A percentile compares a stretch with the other conserved stretches of the same genome.
Evolutionary conservation across 2,888 invertebrate genomes (phyloP).

Genomic region (Oligia fasciuncula): DNA sequence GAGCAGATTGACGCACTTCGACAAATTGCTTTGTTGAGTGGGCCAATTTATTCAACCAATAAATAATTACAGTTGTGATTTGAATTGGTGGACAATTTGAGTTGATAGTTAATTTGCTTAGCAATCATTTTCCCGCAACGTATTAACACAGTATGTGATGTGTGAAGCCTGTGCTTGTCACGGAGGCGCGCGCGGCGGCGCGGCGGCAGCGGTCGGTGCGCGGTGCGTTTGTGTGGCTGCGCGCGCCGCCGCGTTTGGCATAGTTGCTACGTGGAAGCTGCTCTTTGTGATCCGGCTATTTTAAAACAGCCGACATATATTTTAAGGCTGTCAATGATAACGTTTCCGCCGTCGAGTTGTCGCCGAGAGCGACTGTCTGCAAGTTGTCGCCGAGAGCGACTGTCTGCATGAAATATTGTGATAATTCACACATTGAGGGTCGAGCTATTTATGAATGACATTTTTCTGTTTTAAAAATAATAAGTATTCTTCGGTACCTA

Average conservation of each 20-base stretch:
- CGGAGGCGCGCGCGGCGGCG: too few relatives aligned
- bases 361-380: slow-evolving; percentile 13
- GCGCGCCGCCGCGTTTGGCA: slow-evolving; percentile 60
- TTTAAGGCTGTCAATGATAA: slow-evolving; percentile 66
- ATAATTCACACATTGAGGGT: slow-evolving; percentile 43
- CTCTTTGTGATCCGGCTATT: slow-evolving; percentile 72
- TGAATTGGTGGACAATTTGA: background rate
- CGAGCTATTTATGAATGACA: slow-evolving; percentile 34
- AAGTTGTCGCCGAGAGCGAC: slow-evolving; percentile 19
- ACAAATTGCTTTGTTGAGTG: background rate
- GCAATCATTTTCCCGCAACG: background rate
- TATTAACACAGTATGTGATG: background rate
- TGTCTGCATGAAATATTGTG: slow-evolving; percentile 33
- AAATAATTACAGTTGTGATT: background rate
- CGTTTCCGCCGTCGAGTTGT: slow-evolving; percentile 51
- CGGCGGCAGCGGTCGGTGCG: background rate
- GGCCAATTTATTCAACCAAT: background rate
- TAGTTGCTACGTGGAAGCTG: slow-evolving; percentile 73
- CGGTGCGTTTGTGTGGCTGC: background rate
- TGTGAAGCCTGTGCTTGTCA: slow-evolving; percentile 1
- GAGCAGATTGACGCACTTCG: background rate
- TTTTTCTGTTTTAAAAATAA: slow-evolving; percentile 21
- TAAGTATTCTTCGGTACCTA: background rate
- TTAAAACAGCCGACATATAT: slow-evolving; percentile 64
- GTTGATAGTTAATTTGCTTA: slow-evolving; percentile 1